These are phyloP conservation scores for Taphrorychus bicolor DNA, from an alignment of 2,888 invertebrate species.

Conservation along the genomic window DNA sequence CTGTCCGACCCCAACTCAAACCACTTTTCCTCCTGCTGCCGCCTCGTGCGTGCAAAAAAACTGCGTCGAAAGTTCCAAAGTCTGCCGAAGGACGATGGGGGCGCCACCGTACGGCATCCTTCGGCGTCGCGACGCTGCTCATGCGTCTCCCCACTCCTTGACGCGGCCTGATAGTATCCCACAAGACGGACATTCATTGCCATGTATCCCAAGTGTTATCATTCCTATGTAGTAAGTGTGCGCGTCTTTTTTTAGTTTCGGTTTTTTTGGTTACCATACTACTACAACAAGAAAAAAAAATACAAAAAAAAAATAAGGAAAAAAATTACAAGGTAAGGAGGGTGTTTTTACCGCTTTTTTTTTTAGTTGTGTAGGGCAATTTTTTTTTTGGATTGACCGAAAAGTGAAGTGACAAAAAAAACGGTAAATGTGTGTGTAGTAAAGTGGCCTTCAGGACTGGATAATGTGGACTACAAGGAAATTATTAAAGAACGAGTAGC, in stretches of 20 bases:
- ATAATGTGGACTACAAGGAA: constrained; percentile 4
- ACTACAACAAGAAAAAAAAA: neutral
- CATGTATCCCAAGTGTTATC: constrained; percentile 62
- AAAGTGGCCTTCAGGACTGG: neutral
- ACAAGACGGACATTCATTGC: constrained; percentile 62
- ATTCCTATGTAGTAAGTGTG: constrained; percentile 60
- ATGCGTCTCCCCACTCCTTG: constrained; percentile 60
- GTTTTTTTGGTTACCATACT: neutral
- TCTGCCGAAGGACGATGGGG: constrained; percentile 48
- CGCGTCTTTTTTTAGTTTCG: constrained; percentile 59
- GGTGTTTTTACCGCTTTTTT: constrained; percentile 33
- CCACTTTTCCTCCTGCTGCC: constrained; percentile 42
- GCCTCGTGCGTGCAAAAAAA: constrained; percentile 49
- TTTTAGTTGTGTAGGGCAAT: constrained; percentile 34
- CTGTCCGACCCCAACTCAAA: constrained; percentile 23
- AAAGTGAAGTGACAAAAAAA: constrained; percentile 20
- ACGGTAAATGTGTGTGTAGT: constrained; percentile 30
- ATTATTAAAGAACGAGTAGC: neutral
- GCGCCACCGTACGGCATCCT: constrained; percentile 61
- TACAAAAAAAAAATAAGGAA: constrained; percentile 48
- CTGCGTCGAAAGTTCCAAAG: constrained; percentile 45
- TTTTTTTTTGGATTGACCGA: constrained; percentile 36
- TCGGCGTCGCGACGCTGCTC: constrained; percentile 60
- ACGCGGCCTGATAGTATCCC: constrained; percentile 61
- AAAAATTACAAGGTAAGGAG: constrained; percentile 55